Base-by-base conservation (phyloP, 2,113 vertebrate genomes). In the Odocoileus virginianus region DNA sequence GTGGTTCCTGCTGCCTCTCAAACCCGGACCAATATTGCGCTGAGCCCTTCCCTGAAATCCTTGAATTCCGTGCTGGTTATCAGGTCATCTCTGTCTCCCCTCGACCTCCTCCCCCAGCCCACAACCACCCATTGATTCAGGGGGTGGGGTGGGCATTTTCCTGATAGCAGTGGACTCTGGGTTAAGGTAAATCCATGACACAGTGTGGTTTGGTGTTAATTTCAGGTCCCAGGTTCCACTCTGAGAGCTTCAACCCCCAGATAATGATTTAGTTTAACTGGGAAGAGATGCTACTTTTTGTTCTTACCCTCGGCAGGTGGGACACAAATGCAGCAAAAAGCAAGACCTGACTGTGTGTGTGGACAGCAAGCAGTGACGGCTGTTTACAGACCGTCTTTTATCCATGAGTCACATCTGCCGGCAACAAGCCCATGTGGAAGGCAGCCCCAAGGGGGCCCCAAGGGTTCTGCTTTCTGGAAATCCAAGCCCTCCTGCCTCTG, bases 391-490 rank as follows among this genome's bases (percentile, higher is more conserved):
- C 45, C 1, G 4, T 17, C 16, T 17, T 58, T 14, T 17, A 6
- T 1, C 28, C n/a, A 8, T 0, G 9, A 2, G 7, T 12, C 5
- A 6, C 13, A 7, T 19, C 27, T 57, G 9, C 0, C 12, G 17
- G 11, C 6, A 81, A 17, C 2, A 23, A 30, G 13, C 10, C 52
- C 9, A 1, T 11, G 21, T 7, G 28, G 47, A 45, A 36, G 76
- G 76, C n/a, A n/a, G 55, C 8, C 14, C n/a, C 47, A 9, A 5
- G 36, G 36, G 13, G 17, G 13, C 11, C 28, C 30, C 16, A 16
- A 9, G 12, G 13, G 43, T 21, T 16, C 27, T 36, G 15, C 15
- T 33, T 40, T 61, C 74, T 3, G 30, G 50, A 83, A 16, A 71
- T 6, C 54, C 83, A 17, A 3, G n/a, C n/a, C 9, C 21, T 7